Evolutionary conservation across 2,113 vertebrate genomes (phyloP).

Genomic region (Campylomormyrus tamandua): DNA sequence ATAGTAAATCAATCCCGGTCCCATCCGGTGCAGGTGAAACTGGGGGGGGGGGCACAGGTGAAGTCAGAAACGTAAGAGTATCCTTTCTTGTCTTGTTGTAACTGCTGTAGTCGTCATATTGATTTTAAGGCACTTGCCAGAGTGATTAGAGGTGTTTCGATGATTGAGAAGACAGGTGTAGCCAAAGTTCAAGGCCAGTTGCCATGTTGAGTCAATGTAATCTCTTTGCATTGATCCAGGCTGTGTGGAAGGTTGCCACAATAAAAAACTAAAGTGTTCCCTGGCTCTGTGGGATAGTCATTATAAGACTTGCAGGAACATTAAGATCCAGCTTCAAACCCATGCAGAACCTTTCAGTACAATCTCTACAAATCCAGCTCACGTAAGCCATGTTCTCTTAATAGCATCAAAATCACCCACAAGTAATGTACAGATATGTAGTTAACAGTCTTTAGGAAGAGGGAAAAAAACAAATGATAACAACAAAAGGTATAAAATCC

Average conservation of each 20-base stretch:
- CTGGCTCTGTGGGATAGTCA: background rate
- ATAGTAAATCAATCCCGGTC: too few relatives aligned
- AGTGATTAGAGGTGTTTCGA: slow-evolving; percentile 6
- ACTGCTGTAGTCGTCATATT: background rate
- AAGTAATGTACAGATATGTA: background rate
- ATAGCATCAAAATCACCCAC: background rate
- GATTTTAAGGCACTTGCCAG: background rate
- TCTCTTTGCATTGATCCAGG: background rate
- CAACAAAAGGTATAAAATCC: background rate
- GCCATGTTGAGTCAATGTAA: background rate
- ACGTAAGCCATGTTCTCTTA: background rate
- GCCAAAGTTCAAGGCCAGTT: slow-evolving; percentile 7
- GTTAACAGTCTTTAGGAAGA: background rate
- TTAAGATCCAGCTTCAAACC: background rate
- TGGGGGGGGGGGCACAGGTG: background rate
- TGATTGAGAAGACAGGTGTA: slow-evolving; percentile 12
- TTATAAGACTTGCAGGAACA: background rate
- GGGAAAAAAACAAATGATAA: background rate
- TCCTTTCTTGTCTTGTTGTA: background rate
- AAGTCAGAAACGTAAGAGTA: background rate
- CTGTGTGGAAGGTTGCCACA: background rate
- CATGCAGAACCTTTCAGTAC: background rate
- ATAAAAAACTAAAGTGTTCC: background rate
- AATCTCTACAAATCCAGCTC: background rate
- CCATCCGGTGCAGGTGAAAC: too few relatives aligned